These are phyloP conservation scores for Pollenia angustigena DNA, from an alignment of 2,888 invertebrate genomes.

Conservation along the genomic window DNA sequence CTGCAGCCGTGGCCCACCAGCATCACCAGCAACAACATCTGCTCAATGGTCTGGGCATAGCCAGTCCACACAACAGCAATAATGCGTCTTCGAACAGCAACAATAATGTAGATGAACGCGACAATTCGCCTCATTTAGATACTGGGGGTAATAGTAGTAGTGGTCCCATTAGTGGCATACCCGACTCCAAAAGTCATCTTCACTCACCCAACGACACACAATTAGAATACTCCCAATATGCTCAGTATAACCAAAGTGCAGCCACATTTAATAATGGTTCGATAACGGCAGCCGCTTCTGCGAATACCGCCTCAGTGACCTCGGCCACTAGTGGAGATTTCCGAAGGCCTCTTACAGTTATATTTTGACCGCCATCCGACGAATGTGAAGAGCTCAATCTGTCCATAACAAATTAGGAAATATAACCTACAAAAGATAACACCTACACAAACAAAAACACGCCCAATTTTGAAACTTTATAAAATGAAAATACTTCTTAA, in stretches of 20 bases:
- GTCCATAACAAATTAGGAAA: conserved; percentile 80
- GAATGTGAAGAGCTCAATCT: conserved; percentile 82
- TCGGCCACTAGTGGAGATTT: conserved; percentile 81
- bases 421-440: background rate
- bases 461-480: conserved; percentile 8
- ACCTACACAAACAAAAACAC: background rate
- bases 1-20: conserved; percentile 81
- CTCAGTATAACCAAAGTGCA: conserved; percentile 80
- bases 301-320: conserved; percentile 70
- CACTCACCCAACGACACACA: conserved; percentile 83
- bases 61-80: conserved; percentile 77
- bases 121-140: conserved; percentile 83
- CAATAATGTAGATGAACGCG: conserved; percentile 82
- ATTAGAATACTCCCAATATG: conserved; percentile 82
- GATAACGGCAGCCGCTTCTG: conserved; percentile 49
- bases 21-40: conserved; percentile 81
- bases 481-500: background rate
- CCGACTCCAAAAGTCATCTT: conserved; percentile 81
- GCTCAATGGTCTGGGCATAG: conserved; percentile 78
- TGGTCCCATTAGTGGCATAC: conserved; percentile 68
- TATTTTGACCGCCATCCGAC: conserved; percentile 84
- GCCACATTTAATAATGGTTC: conserved; percentile 66
- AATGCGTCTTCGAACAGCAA: conserved; percentile 79
- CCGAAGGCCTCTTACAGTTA: conserved; percentile 84
- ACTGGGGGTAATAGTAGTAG: conserved; percentile 76